phyloP scores from a whole-genome alignment of 2,888 invertebrate genomes.

The Hirtodrosophila histrioides region DNA sequence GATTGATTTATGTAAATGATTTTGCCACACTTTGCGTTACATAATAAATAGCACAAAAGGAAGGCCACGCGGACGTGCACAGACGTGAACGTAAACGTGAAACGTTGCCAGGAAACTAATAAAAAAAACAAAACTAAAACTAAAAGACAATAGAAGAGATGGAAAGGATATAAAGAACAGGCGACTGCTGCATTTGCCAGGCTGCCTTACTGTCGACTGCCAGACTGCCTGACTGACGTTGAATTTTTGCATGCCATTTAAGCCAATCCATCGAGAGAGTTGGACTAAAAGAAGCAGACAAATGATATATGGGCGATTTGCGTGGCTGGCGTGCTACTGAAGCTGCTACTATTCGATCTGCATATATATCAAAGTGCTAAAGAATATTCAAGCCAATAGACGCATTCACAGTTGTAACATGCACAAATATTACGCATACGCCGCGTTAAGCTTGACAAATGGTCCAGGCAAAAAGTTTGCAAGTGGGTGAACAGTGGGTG shows the following conservation, averaged over 20 bases:
- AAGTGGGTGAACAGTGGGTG: not conserved
- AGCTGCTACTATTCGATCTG: constrained; percentile 61
- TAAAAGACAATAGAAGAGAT: constrained; percentile 37
- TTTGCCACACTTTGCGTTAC: constrained; percentile 72
- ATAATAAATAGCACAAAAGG: constrained; percentile 67
- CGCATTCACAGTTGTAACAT: constrained; percentile 30
- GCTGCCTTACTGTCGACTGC: constrained; percentile 6
- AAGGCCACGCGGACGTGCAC: constrained; percentile 18
- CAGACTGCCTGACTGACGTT: constrained; percentile 52
- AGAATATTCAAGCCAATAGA: constrained; percentile 23
- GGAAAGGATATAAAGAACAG: constrained; percentile 30
- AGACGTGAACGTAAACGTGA: constrained; percentile 24
- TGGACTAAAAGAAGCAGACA: constrained; percentile 40
- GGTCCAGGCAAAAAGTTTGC: constrained; percentile 15
- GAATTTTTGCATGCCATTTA: constrained; percentile 76
- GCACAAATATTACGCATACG: constrained; percentile 65
- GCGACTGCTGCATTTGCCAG: constrained; percentile 49
- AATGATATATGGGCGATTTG: constrained; percentile 77
- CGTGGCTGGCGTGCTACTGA: constrained; percentile 51
- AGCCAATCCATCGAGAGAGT: constrained; percentile 36
- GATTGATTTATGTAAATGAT: constrained; percentile 79
- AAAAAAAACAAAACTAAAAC: constrained; percentile 32
- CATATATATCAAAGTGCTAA: constrained; percentile 66
- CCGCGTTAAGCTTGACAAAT: constrained; percentile 64
- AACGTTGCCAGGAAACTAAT: constrained; percentile 60